Percentiles rank a stretch among this genome's conserved stretches.
Evolutionary conservation across 1,140 invertebrate species (phyloP).

Genomic region (Contarinia nasturtii): DNA sequence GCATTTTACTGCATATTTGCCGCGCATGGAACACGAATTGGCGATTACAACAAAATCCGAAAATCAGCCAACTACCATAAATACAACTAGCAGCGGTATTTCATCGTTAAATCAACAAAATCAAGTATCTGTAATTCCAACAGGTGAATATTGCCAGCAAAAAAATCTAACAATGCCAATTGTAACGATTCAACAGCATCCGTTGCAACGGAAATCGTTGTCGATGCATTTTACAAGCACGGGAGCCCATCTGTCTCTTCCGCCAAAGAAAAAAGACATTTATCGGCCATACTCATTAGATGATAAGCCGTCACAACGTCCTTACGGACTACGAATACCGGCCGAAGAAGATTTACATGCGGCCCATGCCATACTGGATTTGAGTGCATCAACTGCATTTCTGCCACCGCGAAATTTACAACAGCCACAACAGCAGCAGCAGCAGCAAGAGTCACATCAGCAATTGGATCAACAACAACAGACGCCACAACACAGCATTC

Average conservation of each 20-base stretch:
- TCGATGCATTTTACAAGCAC: conserved; percentile 69
- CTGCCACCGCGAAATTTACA: conserved; percentile 31
- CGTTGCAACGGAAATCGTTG: conserved; percentile 40
- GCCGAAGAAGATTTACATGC: conserved; percentile 63
- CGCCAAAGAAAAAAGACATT: conserved; percentile 75
- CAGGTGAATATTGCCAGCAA: conserved; percentile 2
- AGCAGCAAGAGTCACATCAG: conserved; percentile 13
- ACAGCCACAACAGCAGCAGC: conserved; percentile 12
- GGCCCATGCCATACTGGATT: conserved; percentile 67
- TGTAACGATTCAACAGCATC: conserved; percentile 21
- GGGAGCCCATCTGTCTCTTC: conserved; percentile 55
- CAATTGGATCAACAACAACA: conserved; percentile 7
- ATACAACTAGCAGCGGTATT: conserved; percentile 9
- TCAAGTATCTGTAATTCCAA: conserved; percentile 3
- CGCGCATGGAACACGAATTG: conserved; percentile 29
- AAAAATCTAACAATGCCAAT: conserved; percentile 6
- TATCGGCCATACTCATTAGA: conserved; percentile 68
- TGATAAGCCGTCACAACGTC: conserved; percentile 26
- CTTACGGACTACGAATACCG: conserved; percentile 34
- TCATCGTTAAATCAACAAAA: background rate
- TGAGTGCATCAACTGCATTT: conserved; percentile 64
- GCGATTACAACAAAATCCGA: conserved; percentile 24
- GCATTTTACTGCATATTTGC: conserved; percentile 39
- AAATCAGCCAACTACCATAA: conserved; percentile 14
- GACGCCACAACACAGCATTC: conserved; percentile 6